These are phyloP conservation scores for Heliconius congener DNA, from an alignment of 1,140 invertebrate genomes.

Conservation along the genomic window DNA sequence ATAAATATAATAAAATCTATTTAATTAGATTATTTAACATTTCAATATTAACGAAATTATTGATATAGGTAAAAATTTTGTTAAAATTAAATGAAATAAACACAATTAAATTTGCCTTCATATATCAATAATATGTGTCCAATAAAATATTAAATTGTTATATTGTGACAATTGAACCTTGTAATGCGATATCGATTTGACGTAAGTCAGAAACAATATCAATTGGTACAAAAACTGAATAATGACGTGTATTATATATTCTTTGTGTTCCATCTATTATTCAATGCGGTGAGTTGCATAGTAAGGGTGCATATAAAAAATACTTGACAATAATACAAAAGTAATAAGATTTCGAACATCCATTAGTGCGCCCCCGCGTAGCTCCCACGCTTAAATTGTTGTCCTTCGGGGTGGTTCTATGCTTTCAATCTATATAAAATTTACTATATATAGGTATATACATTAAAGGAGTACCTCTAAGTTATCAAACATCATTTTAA, in stretches of 20 bases:
- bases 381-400: slow-evolving; percentile 68
- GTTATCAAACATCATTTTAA: not conserved
- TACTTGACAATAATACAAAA: slow-evolving; percentile 70
- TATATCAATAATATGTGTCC: not conserved
- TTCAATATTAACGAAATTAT: too few species aligned
- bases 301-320: slow-evolving; percentile 49
- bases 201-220: slow-evolving; percentile 40
- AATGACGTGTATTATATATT: not conserved
- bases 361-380: slow-evolving; percentile 65
- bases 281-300: slow-evolving; percentile 56
- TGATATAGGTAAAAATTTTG: too few species aligned
- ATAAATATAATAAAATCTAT: too few species aligned
- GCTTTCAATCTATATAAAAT: slow-evolving; percentile 45
- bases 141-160: slow-evolving; percentile 10
- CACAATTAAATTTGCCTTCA: not conserved
- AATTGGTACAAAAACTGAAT: slow-evolving; percentile 54
- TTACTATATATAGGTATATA: not conserved
- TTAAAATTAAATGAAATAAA: not conserved
- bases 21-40: too few species aligned
- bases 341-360: slow-evolving; percentile 68
- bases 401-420: slow-evolving; percentile 58
- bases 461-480: too few species aligned
- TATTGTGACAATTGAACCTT: slow-evolving; percentile 20
- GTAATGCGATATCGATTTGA: slow-evolving; percentile 35
- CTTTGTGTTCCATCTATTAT: slow-evolving; percentile 51